Percentiles rank a stretch among this genome's conserved stretches.
Conservation (phyloP, 2,888 invertebrate species). For the Eupithecia centaureata region DNA sequence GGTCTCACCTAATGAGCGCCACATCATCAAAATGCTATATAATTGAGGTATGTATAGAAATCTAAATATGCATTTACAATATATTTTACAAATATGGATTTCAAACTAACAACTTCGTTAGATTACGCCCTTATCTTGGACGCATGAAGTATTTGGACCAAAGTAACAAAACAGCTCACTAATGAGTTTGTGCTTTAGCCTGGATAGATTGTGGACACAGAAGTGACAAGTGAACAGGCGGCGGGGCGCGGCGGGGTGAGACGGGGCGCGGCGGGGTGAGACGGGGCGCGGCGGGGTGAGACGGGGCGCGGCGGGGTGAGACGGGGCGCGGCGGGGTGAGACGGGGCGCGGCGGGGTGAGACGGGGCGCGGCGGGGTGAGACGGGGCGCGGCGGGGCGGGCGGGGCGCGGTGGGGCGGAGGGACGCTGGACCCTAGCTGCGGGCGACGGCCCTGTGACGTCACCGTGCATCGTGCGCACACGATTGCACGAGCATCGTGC, state of each 20-base stretch:
- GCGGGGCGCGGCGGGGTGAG: too few relatives aligned
- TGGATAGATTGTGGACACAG: too few relatives aligned
- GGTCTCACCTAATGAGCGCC: too few relatives aligned
- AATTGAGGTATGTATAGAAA: neutral
- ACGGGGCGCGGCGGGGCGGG: neutral
- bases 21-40: neutral
- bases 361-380: too few relatives aligned
- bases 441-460: slow-evolving; percentile 38
- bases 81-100: neutral
- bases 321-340: too few relatives aligned
- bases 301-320: neutral
- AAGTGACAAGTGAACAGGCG: too few relatives aligned
- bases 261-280: neutral
- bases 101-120: neutral
- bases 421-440: slow-evolving; percentile 25
- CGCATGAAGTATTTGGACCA: neutral
- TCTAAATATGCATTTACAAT: neutral
- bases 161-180: slow-evolving; percentile 14
- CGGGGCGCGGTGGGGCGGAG: neutral
- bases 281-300: too few relatives aligned
- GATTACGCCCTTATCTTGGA: neutral
- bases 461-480: slow-evolving; percentile 24
- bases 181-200: neutral
- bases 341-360: neutral
- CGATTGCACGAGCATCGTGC: slow-evolving; percentile 24